Percentiles rank a stretch among this genome's conserved stretches.
These are phyloP conservation scores for Eucera pruinosa DNA, from an alignment of 2,888 invertebrate genomes.

Conservation along the genomic window DNA sequence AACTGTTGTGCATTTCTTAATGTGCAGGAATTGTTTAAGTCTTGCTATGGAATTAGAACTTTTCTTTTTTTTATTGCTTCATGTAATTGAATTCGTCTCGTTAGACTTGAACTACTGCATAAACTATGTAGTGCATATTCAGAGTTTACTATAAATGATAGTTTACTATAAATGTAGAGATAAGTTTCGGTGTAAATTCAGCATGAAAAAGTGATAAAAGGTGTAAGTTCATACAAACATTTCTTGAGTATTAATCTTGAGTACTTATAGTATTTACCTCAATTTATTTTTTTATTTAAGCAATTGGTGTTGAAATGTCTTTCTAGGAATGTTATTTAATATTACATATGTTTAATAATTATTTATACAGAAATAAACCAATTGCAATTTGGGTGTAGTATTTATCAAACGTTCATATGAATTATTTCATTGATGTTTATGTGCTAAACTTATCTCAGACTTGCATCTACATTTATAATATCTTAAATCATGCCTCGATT, in stretches of 20 bases:
- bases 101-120: not conserved
- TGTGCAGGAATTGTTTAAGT: slow-evolving; percentile 3
- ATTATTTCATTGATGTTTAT: not conserved
- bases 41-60: not conserved
- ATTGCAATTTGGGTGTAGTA: not conserved
- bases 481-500: slow-evolving; percentile 37
- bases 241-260: no score
- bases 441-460: not conserved
- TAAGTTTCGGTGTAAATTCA: slow-evolving; percentile 7
- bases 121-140: slow-evolving; percentile 17
- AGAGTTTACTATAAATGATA: not conserved
- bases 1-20: slow-evolving; percentile 6
- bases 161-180: slow-evolving; percentile 4
- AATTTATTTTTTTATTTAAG: no score
- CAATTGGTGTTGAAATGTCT: no score
- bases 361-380: no score
- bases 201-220: not conserved
- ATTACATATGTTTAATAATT: not conserved
- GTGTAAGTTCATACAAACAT: slow-evolving; percentile 2
- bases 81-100: slow-evolving; percentile 16
- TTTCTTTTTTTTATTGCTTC: not conserved
- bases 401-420: not conserved
- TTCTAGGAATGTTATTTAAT: no score
- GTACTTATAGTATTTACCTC: no score
- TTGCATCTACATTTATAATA: slow-evolving; percentile 2